These are phyloP conservation scores for Drosophila rufa DNA, from an alignment of 1,140 invertebrate species.

Conservation along the genomic window DNA sequence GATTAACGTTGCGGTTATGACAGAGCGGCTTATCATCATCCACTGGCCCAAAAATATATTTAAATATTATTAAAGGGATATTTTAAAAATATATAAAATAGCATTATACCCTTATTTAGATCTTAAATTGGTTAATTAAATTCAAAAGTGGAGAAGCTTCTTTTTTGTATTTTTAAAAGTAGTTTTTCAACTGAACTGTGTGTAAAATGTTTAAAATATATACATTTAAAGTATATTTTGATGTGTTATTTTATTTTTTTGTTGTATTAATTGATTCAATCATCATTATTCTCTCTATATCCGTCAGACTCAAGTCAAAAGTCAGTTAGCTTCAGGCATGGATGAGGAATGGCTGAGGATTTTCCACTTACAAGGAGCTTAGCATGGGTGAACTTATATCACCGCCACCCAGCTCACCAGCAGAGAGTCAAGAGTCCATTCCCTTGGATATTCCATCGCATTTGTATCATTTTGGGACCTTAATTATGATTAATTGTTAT, in stretches of 20 bases:
- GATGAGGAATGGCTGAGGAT: constrained; percentile 7
- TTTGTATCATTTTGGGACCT: constrained; percentile 47
- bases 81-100: neutral
- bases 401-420: neutral
- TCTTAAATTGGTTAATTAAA: neutral
- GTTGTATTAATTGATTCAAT: neutral
- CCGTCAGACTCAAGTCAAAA: constrained; percentile 9
- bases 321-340: constrained; percentile 28
- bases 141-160: too few species aligned
- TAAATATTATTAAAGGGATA: neutral
- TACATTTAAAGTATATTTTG: neutral
- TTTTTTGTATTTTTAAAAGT: too few species aligned
- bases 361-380: constrained; percentile 39
- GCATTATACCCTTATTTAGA: neutral
- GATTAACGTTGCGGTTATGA: constrained; percentile 71
- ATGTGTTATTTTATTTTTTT: too few species aligned
- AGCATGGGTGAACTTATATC: neutral
- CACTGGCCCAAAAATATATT: constrained; percentile 2
- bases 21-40: neutral
- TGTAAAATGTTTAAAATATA: too few species aligned
- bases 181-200: too few species aligned
- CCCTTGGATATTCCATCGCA: constrained; percentile 19
- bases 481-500: constrained; percentile 82
- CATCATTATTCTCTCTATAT: neutral
- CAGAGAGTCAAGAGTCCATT: constrained; percentile 6